Evolutionary conservation across 2,797 vertebrate genomes (phyloP).

Genomic region (Sternotherus odoratus): DNA sequence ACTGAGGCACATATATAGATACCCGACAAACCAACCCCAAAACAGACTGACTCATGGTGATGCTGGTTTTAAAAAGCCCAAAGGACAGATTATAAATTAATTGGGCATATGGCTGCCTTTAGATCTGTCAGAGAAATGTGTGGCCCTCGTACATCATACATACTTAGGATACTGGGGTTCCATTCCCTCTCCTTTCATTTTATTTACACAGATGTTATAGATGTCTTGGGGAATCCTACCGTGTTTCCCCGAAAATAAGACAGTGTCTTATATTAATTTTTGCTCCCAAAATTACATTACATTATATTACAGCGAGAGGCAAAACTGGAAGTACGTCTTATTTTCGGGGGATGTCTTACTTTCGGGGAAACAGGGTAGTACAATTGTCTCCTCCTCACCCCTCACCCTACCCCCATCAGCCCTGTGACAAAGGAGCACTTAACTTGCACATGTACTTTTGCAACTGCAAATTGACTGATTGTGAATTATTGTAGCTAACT

Average conservation of each 20-base stretch:
- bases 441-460: background rate
- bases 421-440: background rate
- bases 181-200: background rate
- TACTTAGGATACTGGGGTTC: background rate
- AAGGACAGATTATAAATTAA: background rate
- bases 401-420: no score
- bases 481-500: background rate
- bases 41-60: background rate
- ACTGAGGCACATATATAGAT: background rate
- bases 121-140: background rate
- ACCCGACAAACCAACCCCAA: background rate
- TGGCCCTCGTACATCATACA: background rate
- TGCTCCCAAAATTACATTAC: no score
- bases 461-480: background rate
- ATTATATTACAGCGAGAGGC: no score
- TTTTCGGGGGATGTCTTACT: no score
- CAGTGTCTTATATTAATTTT: no score
- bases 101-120: background rate
- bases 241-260: no score
- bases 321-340: no score
- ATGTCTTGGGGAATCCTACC: background rate
- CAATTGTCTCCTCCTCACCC: background rate
- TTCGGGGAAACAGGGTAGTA: no score
- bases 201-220: background rate
- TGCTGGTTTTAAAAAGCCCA: background rate